phyloP scores from a whole-genome alignment of 2,113 vertebrate genomes.

The Mesocricetus auratus region DNA sequence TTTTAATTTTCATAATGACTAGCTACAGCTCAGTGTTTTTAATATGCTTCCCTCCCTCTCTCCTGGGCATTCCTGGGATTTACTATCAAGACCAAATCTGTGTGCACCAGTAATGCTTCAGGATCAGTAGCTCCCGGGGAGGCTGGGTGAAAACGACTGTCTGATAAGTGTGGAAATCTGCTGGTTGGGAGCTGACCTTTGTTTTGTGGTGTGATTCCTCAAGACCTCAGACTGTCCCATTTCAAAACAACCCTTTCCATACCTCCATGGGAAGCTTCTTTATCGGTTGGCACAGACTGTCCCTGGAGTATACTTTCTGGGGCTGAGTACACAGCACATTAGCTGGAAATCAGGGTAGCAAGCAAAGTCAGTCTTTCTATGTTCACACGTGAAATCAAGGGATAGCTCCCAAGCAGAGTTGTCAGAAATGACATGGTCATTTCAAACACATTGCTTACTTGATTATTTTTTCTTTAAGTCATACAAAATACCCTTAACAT shows the following conservation, averaged over 20 bases:
- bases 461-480: not conserved
- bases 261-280: not conserved
- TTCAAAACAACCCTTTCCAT: not conserved
- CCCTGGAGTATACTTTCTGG: not conserved
- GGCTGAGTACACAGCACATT: not conserved
- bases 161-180: not conserved
- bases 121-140: not conserved
- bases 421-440: not conserved
- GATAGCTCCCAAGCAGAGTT: not conserved
- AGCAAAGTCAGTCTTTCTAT: not conserved
- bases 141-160: not conserved
- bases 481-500: not conserved
- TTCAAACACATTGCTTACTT: not conserved
- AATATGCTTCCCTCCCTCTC: not conserved
- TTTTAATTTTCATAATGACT: conserved; percentile 53
- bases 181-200: not conserved
- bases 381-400: not conserved
- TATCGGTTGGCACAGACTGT: not conserved
- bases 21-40: not conserved
- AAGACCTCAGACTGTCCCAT: not conserved
- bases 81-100: not conserved
- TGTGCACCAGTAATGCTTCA: not conserved
- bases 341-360: not conserved
- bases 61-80: not conserved
- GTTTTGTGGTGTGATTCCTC: not conserved